Evolutionary conservation across 2,888 invertebrate species (phyloP), one percentile per base, ranked within the genome.

Genomic region (Phymatocera aterrima): DNA sequence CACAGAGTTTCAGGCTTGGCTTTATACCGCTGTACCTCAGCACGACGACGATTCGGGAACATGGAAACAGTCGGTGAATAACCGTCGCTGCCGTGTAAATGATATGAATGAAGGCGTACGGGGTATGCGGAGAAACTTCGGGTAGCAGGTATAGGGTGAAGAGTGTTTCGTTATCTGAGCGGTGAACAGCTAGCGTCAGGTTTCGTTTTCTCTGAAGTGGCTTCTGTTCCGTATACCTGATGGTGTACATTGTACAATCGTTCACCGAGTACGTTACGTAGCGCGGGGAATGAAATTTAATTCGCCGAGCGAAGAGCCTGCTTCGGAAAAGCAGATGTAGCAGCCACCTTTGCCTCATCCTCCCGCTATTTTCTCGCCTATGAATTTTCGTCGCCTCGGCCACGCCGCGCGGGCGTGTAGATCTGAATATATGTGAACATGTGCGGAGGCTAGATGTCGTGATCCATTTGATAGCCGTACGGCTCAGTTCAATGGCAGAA

Each of bases 141-240:
- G 10, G 72, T 24, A 15, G 70, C 10, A 18, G 74, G 60, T n/a
- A 6, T 6, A n/a, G 37, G 46, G 28, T 21, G 78, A 78, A 43
- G 74, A 65, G 82, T 83, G 83, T 84, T 84, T 83, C 81, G 85
- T 88, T 87, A 88, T 88, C 87, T 86, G 80, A 83, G 51, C 34
- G 51, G 48, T 34, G 72, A 34, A 8, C 31, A 83, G 83, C n/a
- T n/a, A 83, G 83, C 84, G 84, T 86, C 84, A 82, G 83, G 83
- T 85, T 84, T 84, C 85, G 87, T 86, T 88, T 87, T 87, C 87
- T 83, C 75, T 80, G 80, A 82, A 83, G 85, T 83, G 81, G 82
- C 83, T 80, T 79, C 74, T 80, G 70, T 80, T 12, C 43, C n/a
- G n/a, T n/a, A n/a, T n/a, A n/a, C n/a, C n/a, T n/a, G n/a, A n/a